These are phyloP conservation scores for Gobionotothen gibberifrons DNA, from an alignment of 2,797 vertebrate species.

Conservation along the genomic window DNA sequence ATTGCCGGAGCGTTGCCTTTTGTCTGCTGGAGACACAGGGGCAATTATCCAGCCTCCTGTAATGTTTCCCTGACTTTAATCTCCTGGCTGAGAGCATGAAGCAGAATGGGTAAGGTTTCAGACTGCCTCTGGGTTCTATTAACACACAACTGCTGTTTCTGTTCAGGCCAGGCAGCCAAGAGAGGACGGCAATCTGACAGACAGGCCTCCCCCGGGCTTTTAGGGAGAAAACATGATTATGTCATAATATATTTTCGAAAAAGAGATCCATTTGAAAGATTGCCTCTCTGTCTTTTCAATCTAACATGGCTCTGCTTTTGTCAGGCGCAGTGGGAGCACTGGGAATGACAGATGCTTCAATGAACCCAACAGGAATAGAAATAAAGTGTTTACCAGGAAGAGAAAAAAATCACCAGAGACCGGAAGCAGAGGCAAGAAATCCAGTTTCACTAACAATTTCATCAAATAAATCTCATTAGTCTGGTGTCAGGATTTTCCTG, in stretches of 20 bases:
- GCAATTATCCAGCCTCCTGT: constrained; percentile 85
- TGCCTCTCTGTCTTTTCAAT: constrained; percentile 81
- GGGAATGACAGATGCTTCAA: constrained; percentile 77
- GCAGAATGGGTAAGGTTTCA: constrained; percentile 85
- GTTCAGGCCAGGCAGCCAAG: constrained; percentile 74
- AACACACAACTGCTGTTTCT: constrained; percentile 85
- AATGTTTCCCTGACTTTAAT: constrained; percentile 89
- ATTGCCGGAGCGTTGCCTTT: constrained; percentile 86
- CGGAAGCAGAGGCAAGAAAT: constrained; percentile 46
- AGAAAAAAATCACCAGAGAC: constrained; percentile 45
- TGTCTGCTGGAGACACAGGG: constrained; percentile 83
- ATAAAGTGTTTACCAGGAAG: constrained; percentile 66
- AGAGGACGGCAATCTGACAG: constrained; percentile 82
- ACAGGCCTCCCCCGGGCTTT: constrained; percentile 81
- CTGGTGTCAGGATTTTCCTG: constrained; percentile 23
- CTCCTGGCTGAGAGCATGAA: constrained; percentile 85
- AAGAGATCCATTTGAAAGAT: constrained; percentile 86
- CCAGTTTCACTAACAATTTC: constrained; percentile 45
- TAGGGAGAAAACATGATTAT: constrained; percentile 86
- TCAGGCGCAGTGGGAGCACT: constrained; percentile 72
- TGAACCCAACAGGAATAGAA: constrained; percentile 76
- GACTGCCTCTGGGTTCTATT: constrained; percentile 87
- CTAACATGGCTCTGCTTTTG: constrained; percentile 79
- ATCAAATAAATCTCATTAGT: constrained; percentile 46
- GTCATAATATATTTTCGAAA: constrained; percentile 87